Percentiles rank a stretch among this genome's conserved stretches.
phyloP scores from a whole-genome alignment of 2,888 invertebrate genomes.

The Anodontia alba region DNA sequence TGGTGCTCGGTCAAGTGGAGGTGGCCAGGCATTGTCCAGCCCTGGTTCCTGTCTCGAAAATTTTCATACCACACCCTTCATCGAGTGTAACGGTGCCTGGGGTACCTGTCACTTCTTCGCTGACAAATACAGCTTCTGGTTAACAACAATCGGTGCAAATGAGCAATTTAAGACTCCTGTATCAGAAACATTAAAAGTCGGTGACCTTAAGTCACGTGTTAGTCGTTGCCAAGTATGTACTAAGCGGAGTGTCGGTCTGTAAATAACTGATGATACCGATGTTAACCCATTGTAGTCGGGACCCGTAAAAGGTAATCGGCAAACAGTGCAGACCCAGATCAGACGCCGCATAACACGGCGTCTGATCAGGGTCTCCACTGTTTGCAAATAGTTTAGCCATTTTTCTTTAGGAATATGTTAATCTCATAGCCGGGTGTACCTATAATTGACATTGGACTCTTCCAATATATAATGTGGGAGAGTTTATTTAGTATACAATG shows the following conservation, averaged over 20 bases:
- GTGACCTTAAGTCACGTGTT: slow-evolving; percentile 92
- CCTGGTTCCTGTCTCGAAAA: slow-evolving; percentile 99
- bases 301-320: too few species aligned
- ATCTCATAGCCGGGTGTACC: too few species aligned
- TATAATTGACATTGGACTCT: too few species aligned
- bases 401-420: too few species aligned
- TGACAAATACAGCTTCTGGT: slow-evolving; percentile 97
- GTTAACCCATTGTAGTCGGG: too few species aligned
- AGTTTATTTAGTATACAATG: too few species aligned
- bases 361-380: too few species aligned
- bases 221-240: slow-evolving; percentile 93
- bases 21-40: slow-evolving; percentile 97
- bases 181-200: slow-evolving; percentile 95
- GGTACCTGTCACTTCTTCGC: slow-evolving; percentile 95
- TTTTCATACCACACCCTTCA: slow-evolving; percentile 98
- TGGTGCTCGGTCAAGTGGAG: slow-evolving; percentile 96
- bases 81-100: slow-evolving; percentile 92
- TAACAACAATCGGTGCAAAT: slow-evolving; percentile 93
- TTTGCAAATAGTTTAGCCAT: too few species aligned
- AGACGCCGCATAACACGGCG: too few species aligned
- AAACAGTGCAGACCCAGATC: too few species aligned
- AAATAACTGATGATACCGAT: slow-evolving; percentile 3
- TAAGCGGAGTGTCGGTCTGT: slow-evolving; percentile 68
- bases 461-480: too few species aligned
- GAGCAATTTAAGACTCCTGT: slow-evolving; percentile 89